Base-by-base conservation (phyloP, 2,888 invertebrate species). In the Hylaea fasciaria region DNA sequence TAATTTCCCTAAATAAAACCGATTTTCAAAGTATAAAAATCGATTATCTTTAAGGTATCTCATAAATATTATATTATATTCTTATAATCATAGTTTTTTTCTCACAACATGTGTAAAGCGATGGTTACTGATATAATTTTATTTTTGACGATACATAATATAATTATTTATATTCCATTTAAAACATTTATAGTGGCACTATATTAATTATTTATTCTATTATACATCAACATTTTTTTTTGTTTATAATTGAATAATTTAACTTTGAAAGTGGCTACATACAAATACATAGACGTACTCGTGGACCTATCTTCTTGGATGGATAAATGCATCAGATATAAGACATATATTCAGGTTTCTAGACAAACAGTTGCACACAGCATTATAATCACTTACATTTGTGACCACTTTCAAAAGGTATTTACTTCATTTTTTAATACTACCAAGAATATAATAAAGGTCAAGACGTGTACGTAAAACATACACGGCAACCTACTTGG, bases 71-170 rank as follows among this genome's bases (percentile, higher is more conserved):
- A 7, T 7, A 7, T 7, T 32, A 32, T 32, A 9, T 32, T 32
- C 9, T 32, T 32, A 28, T 32, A 9, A 9, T 7, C 9, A 57
- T 48, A 57, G 67, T 70, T 60, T 41, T 46, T 14, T 32, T 62
- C 65, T 78, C 74, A 81, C 78, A 79, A 75, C 73, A 73, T 77
- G 68, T 64, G 63, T 69, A 77, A 77, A 81, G 78, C 79, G 70
- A 73, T 76, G 70, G 71, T 76, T 73, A 72, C 37, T 45, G 45
- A 51, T 51, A 32, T 32, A 51, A n/a, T 57, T 39, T 47, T 43
- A 52, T 47, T 46, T 32, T 57, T 57, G 2, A 3, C 12, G 22
- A 22, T 22, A 22, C 37, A 37, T 12, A 37, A n/a, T 12, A 37
- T 37, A 32, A 46, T 54, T 41, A 52, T 14, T 56, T 53, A 54